These are phyloP conservation scores for Papio anubis DNA, from an alignment of 2,113 vertebrate genomes.

Conservation along the genomic window DNA sequence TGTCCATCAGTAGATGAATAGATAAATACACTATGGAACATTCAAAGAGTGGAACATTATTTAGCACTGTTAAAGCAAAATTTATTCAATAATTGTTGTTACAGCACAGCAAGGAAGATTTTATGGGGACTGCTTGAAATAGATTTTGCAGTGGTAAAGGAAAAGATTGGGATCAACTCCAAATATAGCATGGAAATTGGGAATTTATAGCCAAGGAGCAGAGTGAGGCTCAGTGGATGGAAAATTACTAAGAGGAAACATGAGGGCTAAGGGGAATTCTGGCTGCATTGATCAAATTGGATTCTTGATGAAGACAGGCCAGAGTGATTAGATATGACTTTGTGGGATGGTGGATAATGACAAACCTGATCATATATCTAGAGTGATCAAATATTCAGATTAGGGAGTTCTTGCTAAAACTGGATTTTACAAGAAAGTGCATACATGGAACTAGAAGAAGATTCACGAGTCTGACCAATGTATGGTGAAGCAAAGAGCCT, in stretches of 20 bases:
- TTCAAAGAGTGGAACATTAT: neutral
- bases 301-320: neutral
- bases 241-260: neutral
- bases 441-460: neutral
- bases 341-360: neutral
- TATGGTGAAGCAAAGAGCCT: neutral
- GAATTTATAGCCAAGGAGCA: neutral
- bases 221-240: neutral
- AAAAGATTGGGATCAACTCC: neutral
- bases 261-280: neutral
- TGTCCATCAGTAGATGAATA: neutral
- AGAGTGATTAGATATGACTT: neutral
- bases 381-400: neutral
- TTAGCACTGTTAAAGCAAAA: neutral
- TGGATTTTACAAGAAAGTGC: neutral
- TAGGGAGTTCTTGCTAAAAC: neutral
- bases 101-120: no score
- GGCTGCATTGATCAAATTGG: neutral
- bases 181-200: neutral
- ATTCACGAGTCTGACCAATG: neutral
- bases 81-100: neutral
- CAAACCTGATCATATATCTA: neutral
- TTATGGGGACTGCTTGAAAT: no score
- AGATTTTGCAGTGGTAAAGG: neutral
- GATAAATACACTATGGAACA: neutral